Conservation (phyloP, 92 coral and sea anemone species). For the Palythoa grandiflora region DNA sequence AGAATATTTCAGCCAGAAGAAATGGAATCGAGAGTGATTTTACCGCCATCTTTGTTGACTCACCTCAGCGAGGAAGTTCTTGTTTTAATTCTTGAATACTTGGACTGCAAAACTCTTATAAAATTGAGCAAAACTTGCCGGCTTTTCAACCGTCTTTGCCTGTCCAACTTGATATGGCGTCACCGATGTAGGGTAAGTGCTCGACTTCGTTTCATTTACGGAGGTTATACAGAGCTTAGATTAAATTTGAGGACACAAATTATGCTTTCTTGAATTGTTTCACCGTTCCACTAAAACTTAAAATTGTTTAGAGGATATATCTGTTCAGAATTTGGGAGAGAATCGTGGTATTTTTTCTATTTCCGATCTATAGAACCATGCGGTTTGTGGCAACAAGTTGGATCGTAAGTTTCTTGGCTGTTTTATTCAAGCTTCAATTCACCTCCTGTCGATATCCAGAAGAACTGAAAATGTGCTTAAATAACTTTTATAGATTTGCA, state of each 20-base stretch:
- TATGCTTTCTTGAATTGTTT: slow-evolving; percentile 22
- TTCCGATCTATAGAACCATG: slow-evolving; percentile 49
- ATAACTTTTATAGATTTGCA: not conserved
- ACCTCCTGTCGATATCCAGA: not conserved
- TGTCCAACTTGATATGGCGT: slow-evolving; percentile 99
- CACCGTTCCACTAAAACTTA: not conserved
- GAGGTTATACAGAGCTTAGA: slow-evolving; percentile 33
- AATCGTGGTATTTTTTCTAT: slow-evolving; percentile 25
- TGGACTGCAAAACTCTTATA: slow-evolving; percentile 98
- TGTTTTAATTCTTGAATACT: slow-evolving; percentile 97
- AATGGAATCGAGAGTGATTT: slow-evolving; percentile 89
- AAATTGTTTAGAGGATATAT: not conserved
- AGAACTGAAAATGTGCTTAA: not conserved
- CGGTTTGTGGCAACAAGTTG: slow-evolving; percentile 38
- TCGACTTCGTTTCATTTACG: slow-evolving; percentile 55
- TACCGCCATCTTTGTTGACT: slow-evolving; percentile 91
- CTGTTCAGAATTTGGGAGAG: slow-evolving; percentile 28
- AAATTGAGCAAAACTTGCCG: slow-evolving; percentile 98
- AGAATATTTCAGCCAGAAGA: slow-evolving; percentile 96
- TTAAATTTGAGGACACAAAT: slow-evolving; percentile 19
- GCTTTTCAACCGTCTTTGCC: slow-evolving; percentile 97
- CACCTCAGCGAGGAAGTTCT: slow-evolving; percentile 99
- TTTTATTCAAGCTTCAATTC: slow-evolving; percentile 12
- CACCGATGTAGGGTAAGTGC: slow-evolving; percentile 99
- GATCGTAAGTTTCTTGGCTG: slow-evolving; percentile 15